Percentiles rank a stretch among this genome's conserved stretches.
phyloP scores from a whole-genome alignment of 2,113 vertebrate species.

The Mugil cephalus region DNA sequence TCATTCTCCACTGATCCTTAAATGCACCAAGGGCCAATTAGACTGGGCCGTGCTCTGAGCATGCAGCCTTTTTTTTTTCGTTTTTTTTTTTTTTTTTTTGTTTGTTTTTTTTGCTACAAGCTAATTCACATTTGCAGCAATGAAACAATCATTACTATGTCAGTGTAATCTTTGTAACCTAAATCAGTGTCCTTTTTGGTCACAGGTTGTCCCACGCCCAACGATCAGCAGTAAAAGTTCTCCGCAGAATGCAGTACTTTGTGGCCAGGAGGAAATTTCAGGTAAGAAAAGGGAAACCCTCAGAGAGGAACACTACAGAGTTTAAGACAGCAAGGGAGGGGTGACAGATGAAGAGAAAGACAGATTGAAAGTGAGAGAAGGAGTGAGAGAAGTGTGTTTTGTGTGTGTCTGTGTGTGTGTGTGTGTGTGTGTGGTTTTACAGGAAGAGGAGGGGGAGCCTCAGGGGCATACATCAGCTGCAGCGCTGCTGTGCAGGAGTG shows the following conservation, averaged over 20 bases:
- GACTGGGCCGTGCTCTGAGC: background rate
- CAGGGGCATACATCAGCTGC: constrained; percentile 51
- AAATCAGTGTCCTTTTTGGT: constrained; percentile 39
- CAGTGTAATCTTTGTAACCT: background rate
- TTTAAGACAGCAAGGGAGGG: background rate
- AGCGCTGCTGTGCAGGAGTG: constrained; percentile 11
- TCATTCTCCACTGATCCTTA: constrained; percentile 14
- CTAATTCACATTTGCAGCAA: constrained; percentile 11
- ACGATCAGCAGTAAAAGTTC: constrained; percentile 89
- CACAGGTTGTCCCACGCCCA: constrained; percentile 89
- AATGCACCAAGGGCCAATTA: constrained; percentile 22
- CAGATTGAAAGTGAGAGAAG: constrained; percentile 7
- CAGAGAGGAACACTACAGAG: constrained; percentile 6
- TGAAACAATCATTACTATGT: constrained; percentile 16
- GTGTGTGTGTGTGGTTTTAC: constrained; percentile 30
- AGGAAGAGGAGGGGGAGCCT: constrained; percentile 42
- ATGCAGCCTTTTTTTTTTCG: background rate
- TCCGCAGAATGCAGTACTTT: constrained; percentile 92
- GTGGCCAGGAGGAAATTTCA: constrained; percentile 92
- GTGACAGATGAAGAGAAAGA: constrained; percentile 40
- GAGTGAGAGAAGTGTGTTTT: constrained; percentile 33
- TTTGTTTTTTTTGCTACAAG: background rate
- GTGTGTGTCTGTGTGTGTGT: constrained; percentile 26
- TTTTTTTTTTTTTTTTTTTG: background rate
- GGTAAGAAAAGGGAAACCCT: constrained; percentile 75